Base-by-base conservation (phyloP, 2,888 invertebrate genomes). In the Drosophila paramelanica region DNA sequence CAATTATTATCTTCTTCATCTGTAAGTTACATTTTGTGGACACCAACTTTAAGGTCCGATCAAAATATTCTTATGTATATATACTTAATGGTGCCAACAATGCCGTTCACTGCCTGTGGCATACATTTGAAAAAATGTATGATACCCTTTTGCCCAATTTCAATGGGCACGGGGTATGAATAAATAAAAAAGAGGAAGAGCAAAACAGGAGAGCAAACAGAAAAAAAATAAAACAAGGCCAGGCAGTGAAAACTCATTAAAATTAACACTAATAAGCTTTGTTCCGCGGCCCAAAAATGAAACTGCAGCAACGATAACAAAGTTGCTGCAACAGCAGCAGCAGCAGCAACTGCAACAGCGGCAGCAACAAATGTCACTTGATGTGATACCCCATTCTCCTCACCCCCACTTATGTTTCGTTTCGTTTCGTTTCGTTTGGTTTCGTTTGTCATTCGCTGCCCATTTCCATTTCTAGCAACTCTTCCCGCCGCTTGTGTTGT, bases 191-290 rank as follows among this genome's bases (percentile, higher is more conserved):
- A 43, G 10, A 43, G 14, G 41, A 41, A 42, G n/a, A 20, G 20
- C 41, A 27, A 51, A 58, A 51, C 39, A 58, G 43, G 36, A 46
- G 43, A 38, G 45, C 36, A 27, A 14, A 41, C 11, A 14, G 5
- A 39, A 38, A 20, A 31, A 31, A 42, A 17, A 17, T 17, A 65
- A 72, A 77, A 77, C 73, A 76, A 66, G 78, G 73, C 59, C 81
- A 81, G 62, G 79, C 79, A 77, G 77, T 73, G 51, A 79, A 81
- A 79, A 79, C 81, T 79, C 79, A 79, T 81, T 79, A 81, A 79
- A 79, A 79, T 79, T 79, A 81, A 79, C 79, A 79, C 79, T 79
- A 81, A 79, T 79, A 79, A 81, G 81, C 79, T 81, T 81, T 77
- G 73, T 78, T 64, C 31, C 68, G 70, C 74, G 71, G 67, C 66